Conservation (phyloP, 1,140 invertebrate genomes). For the Drosophila sproati region DNA sequence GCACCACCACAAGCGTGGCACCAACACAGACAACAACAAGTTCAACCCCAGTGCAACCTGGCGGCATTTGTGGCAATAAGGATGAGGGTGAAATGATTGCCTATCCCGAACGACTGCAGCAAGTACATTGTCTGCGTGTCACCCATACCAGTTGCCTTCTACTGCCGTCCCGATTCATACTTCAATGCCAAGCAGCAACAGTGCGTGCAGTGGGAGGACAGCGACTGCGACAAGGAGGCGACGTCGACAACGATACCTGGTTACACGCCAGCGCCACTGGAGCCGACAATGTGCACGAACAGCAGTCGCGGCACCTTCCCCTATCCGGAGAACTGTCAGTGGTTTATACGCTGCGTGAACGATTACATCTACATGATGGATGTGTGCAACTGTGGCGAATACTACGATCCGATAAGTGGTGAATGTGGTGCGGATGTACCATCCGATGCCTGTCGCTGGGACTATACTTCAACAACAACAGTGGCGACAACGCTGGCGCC, state of each 20-base stretch:
- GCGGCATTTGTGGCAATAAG: slow-evolving; percentile 55
- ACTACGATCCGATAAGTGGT: slow-evolving; percentile 63
- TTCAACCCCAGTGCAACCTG: neutral
- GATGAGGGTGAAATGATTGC: slow-evolving; percentile 58
- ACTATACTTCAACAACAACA: slow-evolving; percentile 53
- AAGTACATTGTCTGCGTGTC: slow-evolving; percentile 75
- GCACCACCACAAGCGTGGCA: slow-evolving; percentile 29
- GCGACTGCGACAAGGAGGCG: slow-evolving; percentile 61
- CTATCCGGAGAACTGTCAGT: slow-evolving; percentile 68
- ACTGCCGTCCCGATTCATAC: slow-evolving; percentile 55
- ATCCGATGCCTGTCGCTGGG: slow-evolving; percentile 66
- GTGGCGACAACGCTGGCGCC: slow-evolving; percentile 10
- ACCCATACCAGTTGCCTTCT: slow-evolving; percentile 71
- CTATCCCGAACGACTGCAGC: slow-evolving; percentile 70
- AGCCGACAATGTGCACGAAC: slow-evolving; percentile 64
- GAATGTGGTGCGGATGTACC: slow-evolving; percentile 60
- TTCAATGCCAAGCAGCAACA: slow-evolving; percentile 52
- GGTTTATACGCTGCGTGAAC: slow-evolving; percentile 67
- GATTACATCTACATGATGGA: slow-evolving; percentile 74
- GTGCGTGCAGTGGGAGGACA: slow-evolving; percentile 57
- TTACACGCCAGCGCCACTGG: slow-evolving; percentile 26
- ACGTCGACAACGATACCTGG: slow-evolving; percentile 41
- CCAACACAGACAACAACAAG: slow-evolving; percentile 24
- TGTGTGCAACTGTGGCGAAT: slow-evolving; percentile 68
- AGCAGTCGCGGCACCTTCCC: slow-evolving; percentile 60